A percentile compares a stretch with the other conserved stretches of the same genome.
Conservation (phyloP, 2,888 invertebrate genomes). For the Leucophora obtusa region DNA sequence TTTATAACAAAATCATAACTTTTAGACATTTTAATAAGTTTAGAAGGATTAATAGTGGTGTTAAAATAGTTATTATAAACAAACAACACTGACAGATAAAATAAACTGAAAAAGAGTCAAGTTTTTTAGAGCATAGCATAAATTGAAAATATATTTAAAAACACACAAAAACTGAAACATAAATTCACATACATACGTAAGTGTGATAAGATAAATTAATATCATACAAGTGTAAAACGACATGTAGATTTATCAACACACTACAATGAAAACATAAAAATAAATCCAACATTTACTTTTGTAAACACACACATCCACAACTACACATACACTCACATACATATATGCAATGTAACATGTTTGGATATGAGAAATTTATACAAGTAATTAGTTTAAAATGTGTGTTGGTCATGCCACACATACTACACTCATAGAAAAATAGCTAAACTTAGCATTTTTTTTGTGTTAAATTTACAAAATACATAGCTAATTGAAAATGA, state of each 20-base stretch:
- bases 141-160: neutral
- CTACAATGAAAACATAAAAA: neutral
- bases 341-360: neutral
- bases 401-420: neutral
- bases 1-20: neutral
- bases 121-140: neutral
- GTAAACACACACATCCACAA: neutral
- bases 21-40: slow-evolving; percentile 2
- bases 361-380: neutral
- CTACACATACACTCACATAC: neutral
- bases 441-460: too few species aligned
- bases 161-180: neutral
- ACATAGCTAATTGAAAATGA: too few species aligned
- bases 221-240: neutral
- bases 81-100: neutral
- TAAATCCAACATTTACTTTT: neutral
- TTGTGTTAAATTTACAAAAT: too few species aligned
- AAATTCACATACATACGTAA: neutral
- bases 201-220: neutral
- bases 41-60: neutral
- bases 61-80: neutral
- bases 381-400: slow-evolving; percentile 8
- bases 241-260: neutral
- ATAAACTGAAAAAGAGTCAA: neutral
- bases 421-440: neutral